Base-by-base conservation (phyloP, 2,888 invertebrate genomes). In the Asteroscopus sphinx region DNA sequence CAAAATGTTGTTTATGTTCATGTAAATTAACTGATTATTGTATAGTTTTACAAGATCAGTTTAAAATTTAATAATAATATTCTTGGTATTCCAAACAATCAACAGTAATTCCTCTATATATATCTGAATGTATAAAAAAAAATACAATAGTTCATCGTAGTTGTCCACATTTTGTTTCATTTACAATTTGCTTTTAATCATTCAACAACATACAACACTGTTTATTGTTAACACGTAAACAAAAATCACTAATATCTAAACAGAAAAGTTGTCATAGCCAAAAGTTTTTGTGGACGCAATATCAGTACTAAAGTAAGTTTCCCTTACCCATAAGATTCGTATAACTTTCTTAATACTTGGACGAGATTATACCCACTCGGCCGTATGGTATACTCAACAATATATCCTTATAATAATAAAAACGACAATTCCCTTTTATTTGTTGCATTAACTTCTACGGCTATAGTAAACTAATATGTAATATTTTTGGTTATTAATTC, bases 291-390 rank as follows among this genome's bases (percentile, higher is more conserved):
- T 83, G 83, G 84, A 87, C 84, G 88, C 85, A 89, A 92, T 92
- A 92, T 91, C 84, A 85, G 84, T 81, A 83, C 76, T 70, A 75
- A 89, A 91, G 80, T 90, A 84, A 83, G 82, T 87, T 86, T 83
- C 82, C 82, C 86, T 73, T 72, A 74, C 84, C 86, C 88, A 85
- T 87, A 88, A 87, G 86, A 91, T 90, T 88, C 86, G 85, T 83
- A 87, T 83, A 93, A 93, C 90, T 93, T 93, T 93, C 87, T 83
- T 93, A 93, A 93, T 93, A 93, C 91, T 85, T 85, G 78, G 77
- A 77, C 81, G 79, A 89, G 88, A 92, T 92, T 92, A 91, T 86
- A 82, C 80, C 77, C 85, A 86, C 87, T 89, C 86, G 80, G 74
- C 85, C 90, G 85, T 91, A 88, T 87, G 86, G 79, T 61, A 77